Percentiles rank a stretch among this genome's conserved stretches.
phyloP scores from a whole-genome alignment of 2,113 vertebrate genomes.

The Bolborhynchus lineola region DNA sequence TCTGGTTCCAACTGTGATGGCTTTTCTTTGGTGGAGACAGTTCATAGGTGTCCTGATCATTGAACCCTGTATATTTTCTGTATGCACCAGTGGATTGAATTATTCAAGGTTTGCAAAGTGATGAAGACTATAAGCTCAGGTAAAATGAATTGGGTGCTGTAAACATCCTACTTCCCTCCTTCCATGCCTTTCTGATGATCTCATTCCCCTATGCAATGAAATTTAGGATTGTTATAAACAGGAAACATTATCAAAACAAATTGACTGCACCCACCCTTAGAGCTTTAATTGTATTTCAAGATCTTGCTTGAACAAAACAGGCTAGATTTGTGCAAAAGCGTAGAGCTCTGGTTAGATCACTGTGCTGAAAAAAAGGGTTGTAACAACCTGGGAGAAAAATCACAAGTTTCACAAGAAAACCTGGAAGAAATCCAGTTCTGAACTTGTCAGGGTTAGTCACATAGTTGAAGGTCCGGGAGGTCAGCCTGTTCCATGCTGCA shows the following conservation, averaged over 20 bases:
- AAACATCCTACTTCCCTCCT: constrained; percentile 3
- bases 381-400: background rate
- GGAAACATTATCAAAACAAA: constrained; percentile 55
- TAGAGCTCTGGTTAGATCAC: background rate
- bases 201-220: background rate
- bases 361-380: background rate
- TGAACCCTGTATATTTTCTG: background rate
- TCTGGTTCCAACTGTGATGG: background rate
- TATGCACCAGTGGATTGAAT: background rate
- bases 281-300: constrained; percentile 24
- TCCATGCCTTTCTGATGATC: background rate
- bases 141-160: background rate
- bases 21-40: background rate
- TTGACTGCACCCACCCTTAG: background rate
- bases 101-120: background rate
- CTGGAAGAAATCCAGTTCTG: background rate
- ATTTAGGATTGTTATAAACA: constrained; percentile 46
- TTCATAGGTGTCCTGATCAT: background rate
- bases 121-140: background rate
- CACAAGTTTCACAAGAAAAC: background rate
- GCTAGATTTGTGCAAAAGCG: background rate
- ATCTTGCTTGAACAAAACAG: background rate
- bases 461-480: background rate
- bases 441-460: background rate
- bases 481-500: background rate